Evolutionary conservation across 37 sponge, comb jelly and placozoan species (phyloP).

Genomic region (Bolinopsis microptera): DNA sequence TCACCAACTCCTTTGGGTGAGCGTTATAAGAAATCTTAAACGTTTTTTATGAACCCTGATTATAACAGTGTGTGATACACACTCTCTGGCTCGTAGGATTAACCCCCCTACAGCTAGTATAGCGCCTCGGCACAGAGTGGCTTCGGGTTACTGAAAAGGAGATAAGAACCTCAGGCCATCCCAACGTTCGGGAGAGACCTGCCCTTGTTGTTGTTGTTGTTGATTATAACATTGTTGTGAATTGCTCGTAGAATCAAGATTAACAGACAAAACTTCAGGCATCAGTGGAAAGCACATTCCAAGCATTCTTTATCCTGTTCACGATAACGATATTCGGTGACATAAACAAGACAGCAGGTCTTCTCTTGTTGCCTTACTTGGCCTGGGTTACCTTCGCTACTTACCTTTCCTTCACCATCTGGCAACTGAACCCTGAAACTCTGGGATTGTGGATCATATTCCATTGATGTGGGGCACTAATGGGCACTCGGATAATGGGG

Average conservation of each 20-base stretch:
- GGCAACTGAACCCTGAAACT: constrained; percentile 14
- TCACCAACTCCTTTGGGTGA: constrained; percentile 64
- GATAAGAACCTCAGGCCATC: too few relatives aligned
- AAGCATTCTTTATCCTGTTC: not conserved
- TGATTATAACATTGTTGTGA: too few relatives aligned
- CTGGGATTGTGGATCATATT: not conserved
- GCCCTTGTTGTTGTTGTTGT: constrained; percentile 17
- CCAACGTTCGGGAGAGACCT: too few relatives aligned
- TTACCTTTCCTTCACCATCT: constrained; percentile 29
- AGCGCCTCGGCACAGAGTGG: too few relatives aligned
- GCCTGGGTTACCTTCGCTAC: constrained; percentile 30
- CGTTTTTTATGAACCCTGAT: not conserved
- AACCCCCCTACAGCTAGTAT: not conserved
- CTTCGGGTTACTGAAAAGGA: too few relatives aligned
- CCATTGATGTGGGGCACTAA: not conserved
- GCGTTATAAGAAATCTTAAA: not conserved
- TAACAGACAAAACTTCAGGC: constrained; percentile 33
- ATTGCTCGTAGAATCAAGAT: too few relatives aligned
- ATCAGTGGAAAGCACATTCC: not conserved
- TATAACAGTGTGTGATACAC: not conserved
- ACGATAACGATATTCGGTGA: not conserved
- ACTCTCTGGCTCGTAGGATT: too few relatives aligned
- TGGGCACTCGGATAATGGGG: too few relatives aligned
- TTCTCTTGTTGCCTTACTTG: constrained; percentile 23
- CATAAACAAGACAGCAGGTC: not conserved